These are phyloP conservation scores for Epinephelus awoara DNA, from an alignment of 2,797 vertebrate species.

Conservation along the genomic window DNA sequence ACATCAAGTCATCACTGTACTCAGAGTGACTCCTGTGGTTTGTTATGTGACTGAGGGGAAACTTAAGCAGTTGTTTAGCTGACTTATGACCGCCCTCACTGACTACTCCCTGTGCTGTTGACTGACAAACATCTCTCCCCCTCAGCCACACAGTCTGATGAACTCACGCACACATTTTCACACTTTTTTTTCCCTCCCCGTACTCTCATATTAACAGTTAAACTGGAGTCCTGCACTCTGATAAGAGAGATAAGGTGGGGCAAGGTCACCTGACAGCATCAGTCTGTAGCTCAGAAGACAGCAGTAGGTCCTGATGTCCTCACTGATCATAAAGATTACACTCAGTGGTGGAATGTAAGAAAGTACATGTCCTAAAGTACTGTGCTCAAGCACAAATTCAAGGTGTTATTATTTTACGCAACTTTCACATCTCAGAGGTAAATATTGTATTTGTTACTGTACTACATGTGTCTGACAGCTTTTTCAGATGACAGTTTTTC, in stretches of 20 bases:
- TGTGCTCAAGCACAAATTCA: neutral
- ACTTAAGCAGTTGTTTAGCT: slow-evolving; percentile 6
- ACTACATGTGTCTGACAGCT: no score
- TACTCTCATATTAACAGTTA: neutral
- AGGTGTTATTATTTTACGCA: no score
- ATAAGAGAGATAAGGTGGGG: neutral
- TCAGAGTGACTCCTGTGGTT: neutral
- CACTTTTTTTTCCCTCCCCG: neutral
- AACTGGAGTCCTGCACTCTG: neutral
- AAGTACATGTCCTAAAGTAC: neutral
- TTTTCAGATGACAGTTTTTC: no score
- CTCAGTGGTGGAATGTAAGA: neutral
- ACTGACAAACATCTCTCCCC: neutral
- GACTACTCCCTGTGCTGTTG: neutral
- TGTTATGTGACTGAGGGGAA: slow-evolving; percentile 18
- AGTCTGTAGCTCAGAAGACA: neutral
- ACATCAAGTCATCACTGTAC: neutral
- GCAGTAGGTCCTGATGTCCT: neutral
- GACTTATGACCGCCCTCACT: neutral
- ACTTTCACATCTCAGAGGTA: no score
- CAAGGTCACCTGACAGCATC: slow-evolving; percentile 9
- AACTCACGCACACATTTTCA: neutral
- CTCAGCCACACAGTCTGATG: no score
- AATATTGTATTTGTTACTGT: no score
- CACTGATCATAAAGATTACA: neutral